Evolutionary conservation across 2,888 invertebrate species (phyloP).

Genomic region (Hyposoter dolosus): DNA sequence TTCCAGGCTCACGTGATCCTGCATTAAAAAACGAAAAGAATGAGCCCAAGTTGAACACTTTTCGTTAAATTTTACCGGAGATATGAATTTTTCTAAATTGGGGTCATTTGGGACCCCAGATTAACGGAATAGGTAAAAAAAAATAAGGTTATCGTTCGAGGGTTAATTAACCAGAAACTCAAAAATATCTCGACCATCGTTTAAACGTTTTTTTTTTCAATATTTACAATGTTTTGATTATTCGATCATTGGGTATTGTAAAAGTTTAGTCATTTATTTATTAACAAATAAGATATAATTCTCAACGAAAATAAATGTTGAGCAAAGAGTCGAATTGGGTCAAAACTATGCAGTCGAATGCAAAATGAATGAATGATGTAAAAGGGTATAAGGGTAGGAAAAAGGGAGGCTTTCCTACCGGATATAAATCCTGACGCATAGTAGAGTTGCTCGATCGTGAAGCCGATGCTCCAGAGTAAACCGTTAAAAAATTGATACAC

Average conservation of each 20-base stretch:
- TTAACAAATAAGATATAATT: neutral
- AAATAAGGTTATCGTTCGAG: too few species aligned
- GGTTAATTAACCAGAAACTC: neutral
- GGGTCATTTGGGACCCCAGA: too few species aligned
- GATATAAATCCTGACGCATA: conserved; percentile 71
- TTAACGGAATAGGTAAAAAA: too few species aligned
- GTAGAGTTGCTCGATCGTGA: conserved; percentile 40
- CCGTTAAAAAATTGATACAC: conserved; percentile 81
- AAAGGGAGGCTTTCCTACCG: neutral
- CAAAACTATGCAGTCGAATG: neutral
- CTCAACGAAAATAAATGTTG: neutral
- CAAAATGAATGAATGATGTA: conserved; percentile 12
- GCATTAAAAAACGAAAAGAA: too few species aligned
- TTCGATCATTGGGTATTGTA: neutral
- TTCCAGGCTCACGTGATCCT: too few species aligned
- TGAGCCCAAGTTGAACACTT: too few species aligned
- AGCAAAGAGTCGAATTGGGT: neutral
- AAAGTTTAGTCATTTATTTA: neutral
- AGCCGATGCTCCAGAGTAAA: conserved; percentile 31
- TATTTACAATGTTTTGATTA: neutral
- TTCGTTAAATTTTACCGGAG: too few species aligned
- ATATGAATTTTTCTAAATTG: too few species aligned
- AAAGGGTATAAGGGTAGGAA: conserved; percentile 3
- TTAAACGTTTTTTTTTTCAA: neutral
- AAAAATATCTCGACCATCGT: neutral